Percentiles rank a stretch among this genome's conserved stretches.
Evolutionary conservation across 2,113 vertebrate genomes (phyloP).

Genomic region (Pseudopipra pipra): DNA sequence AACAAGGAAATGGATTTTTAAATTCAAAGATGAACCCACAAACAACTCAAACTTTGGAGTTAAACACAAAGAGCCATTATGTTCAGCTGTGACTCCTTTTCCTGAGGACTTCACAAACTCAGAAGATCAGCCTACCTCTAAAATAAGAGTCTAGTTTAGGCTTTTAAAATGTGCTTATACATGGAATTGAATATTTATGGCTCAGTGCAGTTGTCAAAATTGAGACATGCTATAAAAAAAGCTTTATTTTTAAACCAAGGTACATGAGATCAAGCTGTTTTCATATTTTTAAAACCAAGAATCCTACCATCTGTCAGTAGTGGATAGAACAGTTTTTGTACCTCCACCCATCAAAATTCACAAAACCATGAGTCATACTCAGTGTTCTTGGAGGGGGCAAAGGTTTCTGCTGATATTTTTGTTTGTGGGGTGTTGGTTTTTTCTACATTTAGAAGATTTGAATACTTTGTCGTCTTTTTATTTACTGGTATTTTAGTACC

Average conservation of each 20-base stretch:
- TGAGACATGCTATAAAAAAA: conserved; percentile 12
- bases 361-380: background rate
- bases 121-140: background rate
- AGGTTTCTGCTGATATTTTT: background rate
- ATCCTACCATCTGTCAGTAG: background rate
- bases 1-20: background rate
- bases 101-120: background rate
- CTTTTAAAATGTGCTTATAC: background rate
- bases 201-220: background rate
- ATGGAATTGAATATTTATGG: background rate
- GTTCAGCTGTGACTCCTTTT: background rate
- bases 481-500: background rate
- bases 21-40: background rate
- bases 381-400: background rate
- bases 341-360: background rate
- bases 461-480: background rate
- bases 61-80: background rate
- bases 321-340: background rate
- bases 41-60: background rate
- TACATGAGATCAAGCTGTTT: conserved; percentile 12
- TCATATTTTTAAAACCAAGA: background rate
- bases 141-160: background rate
- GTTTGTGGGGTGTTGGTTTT: background rate
- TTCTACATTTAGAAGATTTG: background rate
- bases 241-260: conserved; percentile 37